phyloP scores from a whole-genome alignment of 1,140 invertebrate genomes.

The Spodoptera frugiperda region DNA sequence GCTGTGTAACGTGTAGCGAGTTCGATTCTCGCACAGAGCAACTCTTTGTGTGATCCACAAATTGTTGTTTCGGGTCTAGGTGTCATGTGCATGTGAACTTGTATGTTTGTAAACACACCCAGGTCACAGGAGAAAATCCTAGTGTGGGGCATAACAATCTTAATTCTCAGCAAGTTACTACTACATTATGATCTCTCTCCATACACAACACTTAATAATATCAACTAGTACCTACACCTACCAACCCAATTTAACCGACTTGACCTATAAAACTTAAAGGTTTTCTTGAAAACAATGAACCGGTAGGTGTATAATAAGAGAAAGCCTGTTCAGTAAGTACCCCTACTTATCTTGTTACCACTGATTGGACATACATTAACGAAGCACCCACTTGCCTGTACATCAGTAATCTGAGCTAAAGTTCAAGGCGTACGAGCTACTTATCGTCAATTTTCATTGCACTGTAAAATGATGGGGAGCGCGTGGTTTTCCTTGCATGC shows the following conservation, averaged over 20 bases:
- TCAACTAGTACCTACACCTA: neutral
- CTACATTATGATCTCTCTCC: too few species aligned
- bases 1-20: too few species aligned
- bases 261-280: neutral
- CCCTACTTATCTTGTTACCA: slow-evolving; percentile 30
- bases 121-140: too few species aligned
- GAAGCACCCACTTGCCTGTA: slow-evolving; percentile 25
- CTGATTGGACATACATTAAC: slow-evolving; percentile 34
- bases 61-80: too few species aligned
- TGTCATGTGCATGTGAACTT: too few species aligned
- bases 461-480: neutral
- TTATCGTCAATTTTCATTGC: slow-evolving; percentile 33
- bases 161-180: too few species aligned
- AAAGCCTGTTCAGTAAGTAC: slow-evolving; percentile 20
- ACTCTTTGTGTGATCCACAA: too few species aligned
- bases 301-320: slow-evolving; percentile 43
- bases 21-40: too few species aligned
- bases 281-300: neutral
- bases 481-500: neutral
- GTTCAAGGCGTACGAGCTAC: slow-evolving; percentile 15
- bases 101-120: too few species aligned
- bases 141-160: too few species aligned
- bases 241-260: neutral
- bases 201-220: too few species aligned
- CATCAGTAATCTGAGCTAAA: slow-evolving; percentile 28